Evolutionary conservation across 1,140 invertebrate species (phyloP), one percentile per base, ranked within the genome.

Genomic region (Antheraea pernyi): DNA sequence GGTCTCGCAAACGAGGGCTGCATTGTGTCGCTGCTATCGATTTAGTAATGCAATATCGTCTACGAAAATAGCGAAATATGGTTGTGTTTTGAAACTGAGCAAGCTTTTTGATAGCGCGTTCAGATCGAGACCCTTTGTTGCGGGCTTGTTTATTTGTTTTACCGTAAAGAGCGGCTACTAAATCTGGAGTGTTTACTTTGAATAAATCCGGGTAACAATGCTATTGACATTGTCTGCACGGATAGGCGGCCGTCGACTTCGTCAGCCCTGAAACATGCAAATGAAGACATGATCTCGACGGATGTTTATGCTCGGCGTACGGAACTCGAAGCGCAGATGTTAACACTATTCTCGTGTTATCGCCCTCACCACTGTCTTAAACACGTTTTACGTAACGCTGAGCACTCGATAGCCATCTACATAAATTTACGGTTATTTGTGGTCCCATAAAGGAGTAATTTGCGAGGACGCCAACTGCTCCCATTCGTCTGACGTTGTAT

Each of bases 341-440:
- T 87, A 83, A 76, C 79, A 82, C 82, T 84, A 79, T 78, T 78
- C 77, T 79, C 79, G 72, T 79, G 79, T 82, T 86, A 79, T 83
- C 79, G 74, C 74, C 77, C 67, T 74, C 77, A 69, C 82, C 73
- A 75, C 75, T 81, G 74, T 83, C 84, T 85, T 85, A 80, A 82
- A 84, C 82, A 84, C 80, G 81, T 84, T 86, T 81, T 82, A 84
- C 79, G 78, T 86, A 84, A 86, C 83, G 75, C 69, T 76, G 75
- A 81, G 79, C 79, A 81, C 82, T 86, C 82, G 80, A 88, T 88
- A 84, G 79, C 82, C 75, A 88, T 90, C 80, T 88, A 82, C 87
- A 88, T 88, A 85, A 86, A 88, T 86, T 88, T 87, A 82, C 77
- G 81, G 81, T 85, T 89, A 86, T 83, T 86, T 84, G 83, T 86